Base-by-base conservation (phyloP, 2,113 vertebrate genomes). In the Lates calcarifer region DNA sequence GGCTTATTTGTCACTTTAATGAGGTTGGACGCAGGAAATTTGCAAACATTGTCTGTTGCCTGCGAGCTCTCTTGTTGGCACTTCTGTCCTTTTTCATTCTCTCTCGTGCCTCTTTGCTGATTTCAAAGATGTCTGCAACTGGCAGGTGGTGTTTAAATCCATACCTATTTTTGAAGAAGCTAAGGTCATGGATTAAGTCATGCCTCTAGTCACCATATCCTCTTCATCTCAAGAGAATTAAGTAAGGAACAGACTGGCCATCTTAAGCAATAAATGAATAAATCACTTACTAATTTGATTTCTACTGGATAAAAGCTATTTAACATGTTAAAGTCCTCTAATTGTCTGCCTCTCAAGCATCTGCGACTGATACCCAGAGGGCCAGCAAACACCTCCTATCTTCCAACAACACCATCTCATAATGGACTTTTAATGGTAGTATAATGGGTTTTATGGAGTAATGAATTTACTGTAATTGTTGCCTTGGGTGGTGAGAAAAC, bases 371-470 rank as follows among this genome's bases (percentile, higher is more conserved):
- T 90, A 75, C 77, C 85, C 89, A 85, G 56, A 87, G 83, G 89
- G 70, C 77, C 75, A 74, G 82, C 75, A 88, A 88, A 88, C 80
- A 79, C 87, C 51, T 86, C 60, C 81, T 86, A 87, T 90, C 79
- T 79, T 78, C 74, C 68, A 83, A 87, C 83, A 93, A 89, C 82
- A 87, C 80, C 62, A 81, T 85, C 53, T 75, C 84, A 88, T 92
- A 90, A 92, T 91, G 83, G 88, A 90, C 83, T 89, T 91, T 89
- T 92, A 92, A 93, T 90, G 90, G 80, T 53, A 58, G 72, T 43
- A 82, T 91, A 90, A 93, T 90, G 86, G 85, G 62, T 84, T 89
- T 92, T 89, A 90, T 89, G 68, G 88, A 77, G 84, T 90, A 87
- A 93, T 91, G 69, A 89, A 93, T 89, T 85, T 81, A 85, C 82